Evolutionary conservation across 2,113 vertebrate species (phyloP).

Genomic region (Hippopotamus amphibius): DNA sequence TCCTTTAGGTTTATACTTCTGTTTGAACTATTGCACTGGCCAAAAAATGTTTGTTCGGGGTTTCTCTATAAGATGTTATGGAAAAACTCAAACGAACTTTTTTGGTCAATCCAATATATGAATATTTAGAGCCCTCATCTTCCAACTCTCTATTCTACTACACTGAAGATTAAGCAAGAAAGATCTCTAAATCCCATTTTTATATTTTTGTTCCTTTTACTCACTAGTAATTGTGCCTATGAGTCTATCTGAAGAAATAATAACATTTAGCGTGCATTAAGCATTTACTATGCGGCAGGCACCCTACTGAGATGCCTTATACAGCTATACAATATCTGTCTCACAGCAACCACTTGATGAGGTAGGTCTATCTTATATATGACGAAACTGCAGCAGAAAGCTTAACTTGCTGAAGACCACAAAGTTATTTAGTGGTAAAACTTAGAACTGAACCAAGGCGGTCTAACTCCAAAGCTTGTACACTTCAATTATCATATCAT

Average conservation of each 20-base stretch:
- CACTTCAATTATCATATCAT: not conserved
- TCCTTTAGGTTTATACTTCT: not conserved
- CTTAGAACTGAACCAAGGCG: not conserved
- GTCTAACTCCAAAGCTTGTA: not conserved
- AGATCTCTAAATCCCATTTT: not conserved
- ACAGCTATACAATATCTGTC: not conserved
- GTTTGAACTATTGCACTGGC: not conserved
- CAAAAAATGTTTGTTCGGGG: too few relatives aligned
- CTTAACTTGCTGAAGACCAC: not conserved
- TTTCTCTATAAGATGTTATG: too few relatives aligned
- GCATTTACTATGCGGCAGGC: not conserved
- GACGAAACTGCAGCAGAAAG: not conserved
- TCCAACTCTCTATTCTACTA: not conserved
- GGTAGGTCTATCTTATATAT: not conserved
- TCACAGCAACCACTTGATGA: not conserved
- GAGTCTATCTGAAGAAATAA: slow-evolving; percentile 16
- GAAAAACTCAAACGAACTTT: too few relatives aligned
- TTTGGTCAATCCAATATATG: not conserved
- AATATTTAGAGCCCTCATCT: not conserved
- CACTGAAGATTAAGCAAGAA: not conserved
- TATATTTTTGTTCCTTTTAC: not conserved
- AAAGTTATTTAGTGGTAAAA: not conserved
- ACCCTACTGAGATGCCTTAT: not conserved
- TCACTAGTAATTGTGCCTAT: not conserved
- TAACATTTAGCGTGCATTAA: not conserved